Evolutionary conservation across 2,113 vertebrate genomes (phyloP).

Genomic region (Rhea americana): DNA sequence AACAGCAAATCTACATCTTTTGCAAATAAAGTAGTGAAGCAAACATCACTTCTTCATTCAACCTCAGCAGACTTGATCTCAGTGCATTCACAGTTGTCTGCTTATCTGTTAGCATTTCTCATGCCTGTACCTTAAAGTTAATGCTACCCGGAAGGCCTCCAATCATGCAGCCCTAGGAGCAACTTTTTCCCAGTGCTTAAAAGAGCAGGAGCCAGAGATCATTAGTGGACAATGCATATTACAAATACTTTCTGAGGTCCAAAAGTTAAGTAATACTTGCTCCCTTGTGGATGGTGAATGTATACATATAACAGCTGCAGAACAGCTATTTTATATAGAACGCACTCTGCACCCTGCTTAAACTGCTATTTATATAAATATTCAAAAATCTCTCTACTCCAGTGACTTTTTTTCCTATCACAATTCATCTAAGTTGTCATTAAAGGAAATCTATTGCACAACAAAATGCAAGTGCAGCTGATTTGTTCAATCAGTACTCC

Average conservation of each 20-base stretch:
- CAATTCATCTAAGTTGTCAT: neutral
- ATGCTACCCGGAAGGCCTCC: neutral
- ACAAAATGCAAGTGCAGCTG: neutral
- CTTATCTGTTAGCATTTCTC: neutral
- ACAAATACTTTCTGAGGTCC: neutral
- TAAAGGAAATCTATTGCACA: neutral
- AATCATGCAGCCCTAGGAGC: neutral
- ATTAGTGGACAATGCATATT: neutral
- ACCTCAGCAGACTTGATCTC: neutral
- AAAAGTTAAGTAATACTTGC: neutral
- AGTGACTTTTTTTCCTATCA: neutral
- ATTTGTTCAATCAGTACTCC: constrained; percentile 13
- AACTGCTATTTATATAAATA: constrained; percentile 15
- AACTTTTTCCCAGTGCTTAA: neutral
- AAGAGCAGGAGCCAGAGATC: neutral
- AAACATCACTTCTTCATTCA: neutral
- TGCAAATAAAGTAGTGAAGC: neutral
- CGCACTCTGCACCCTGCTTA: neutral
- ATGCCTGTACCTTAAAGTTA: neutral
- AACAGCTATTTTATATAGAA: neutral
- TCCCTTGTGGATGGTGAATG: neutral
- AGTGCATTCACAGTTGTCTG: neutral
- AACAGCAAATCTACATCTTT: neutral
- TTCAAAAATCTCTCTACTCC: neutral
- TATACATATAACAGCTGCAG: accelerated